Percentiles rank a stretch among this genome's conserved stretches.
Conservation (phyloP, 2,797 vertebrate species). For the Pseudocheirus occidentalis region DNA sequence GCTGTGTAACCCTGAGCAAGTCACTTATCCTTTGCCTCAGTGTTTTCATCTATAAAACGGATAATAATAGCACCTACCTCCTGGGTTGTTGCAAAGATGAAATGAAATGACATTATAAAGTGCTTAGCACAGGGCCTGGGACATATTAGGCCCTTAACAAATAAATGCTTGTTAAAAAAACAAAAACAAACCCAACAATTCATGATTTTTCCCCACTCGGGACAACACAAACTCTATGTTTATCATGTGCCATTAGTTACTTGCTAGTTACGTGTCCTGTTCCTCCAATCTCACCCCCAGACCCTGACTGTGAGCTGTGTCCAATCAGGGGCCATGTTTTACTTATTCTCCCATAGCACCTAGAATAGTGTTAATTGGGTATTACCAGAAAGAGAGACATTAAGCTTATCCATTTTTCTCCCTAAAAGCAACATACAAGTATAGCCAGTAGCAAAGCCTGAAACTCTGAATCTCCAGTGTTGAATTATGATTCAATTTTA, state of each 20-base stretch:
- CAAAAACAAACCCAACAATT: background rate
- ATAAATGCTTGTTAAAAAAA: background rate
- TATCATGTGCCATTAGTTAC: background rate
- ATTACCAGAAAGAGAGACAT: background rate
- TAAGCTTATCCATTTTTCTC: background rate
- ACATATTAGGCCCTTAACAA: background rate
- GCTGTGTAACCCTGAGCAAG: background rate
- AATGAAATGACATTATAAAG: background rate
- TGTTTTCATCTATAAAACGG: background rate
- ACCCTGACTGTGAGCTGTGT: background rate
- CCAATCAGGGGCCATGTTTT: background rate
- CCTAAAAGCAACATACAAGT: background rate
- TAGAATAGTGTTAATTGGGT: background rate
- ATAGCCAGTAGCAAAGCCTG: background rate
- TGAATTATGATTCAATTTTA: background rate
- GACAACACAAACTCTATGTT: background rate
- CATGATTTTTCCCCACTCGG: background rate
- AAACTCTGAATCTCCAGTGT: background rate
- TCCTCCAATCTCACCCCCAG: background rate
- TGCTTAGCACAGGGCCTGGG: background rate
- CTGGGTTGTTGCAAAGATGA: background rate
- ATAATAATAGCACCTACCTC: background rate
- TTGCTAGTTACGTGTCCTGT: background rate
- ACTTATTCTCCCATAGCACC: background rate
- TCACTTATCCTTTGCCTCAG: background rate